phyloP scores from a whole-genome alignment of 2,888 invertebrate genomes.

The Parnassius mnemosyne region DNA sequence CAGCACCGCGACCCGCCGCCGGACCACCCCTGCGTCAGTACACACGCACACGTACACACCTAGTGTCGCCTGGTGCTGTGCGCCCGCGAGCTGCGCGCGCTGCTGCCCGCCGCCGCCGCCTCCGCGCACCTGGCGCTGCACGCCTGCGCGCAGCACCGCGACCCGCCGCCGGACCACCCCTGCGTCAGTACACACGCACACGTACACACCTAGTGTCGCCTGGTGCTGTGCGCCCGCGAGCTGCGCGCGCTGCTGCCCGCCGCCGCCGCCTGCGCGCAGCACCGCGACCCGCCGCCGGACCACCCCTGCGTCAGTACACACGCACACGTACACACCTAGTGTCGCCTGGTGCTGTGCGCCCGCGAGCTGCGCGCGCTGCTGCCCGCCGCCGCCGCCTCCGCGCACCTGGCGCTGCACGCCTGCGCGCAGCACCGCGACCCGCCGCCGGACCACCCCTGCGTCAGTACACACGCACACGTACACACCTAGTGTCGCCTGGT shows the following conservation, averaged over 20 bases:
- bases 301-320: conserved; percentile 32
- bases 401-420: conserved; percentile 30
- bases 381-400: conserved; percentile 36
- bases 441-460: conserved; percentile 34
- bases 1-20: conserved; percentile 29
- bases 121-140: too few species aligned
- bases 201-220: conserved; percentile 29
- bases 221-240: conserved; percentile 44
- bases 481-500: conserved; percentile 14
- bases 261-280: conserved; percentile 31
- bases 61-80: conserved; percentile 41
- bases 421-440: conserved; percentile 26
- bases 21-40: conserved; percentile 32
- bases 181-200: conserved; percentile 31
- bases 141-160: conserved; percentile 22
- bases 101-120: conserved; percentile 39
- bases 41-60: conserved; percentile 25
- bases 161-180: conserved; percentile 33
- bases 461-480: conserved; percentile 22
- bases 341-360: conserved; percentile 43
- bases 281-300: conserved; percentile 29
- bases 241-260: conserved; percentile 42
- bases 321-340: background rate
- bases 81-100: conserved; percentile 38
- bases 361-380: conserved; percentile 36